Percentiles rank a stretch among this genome's conserved stretches.
Conservation (phyloP, 2,797 vertebrate genomes). For the Chelon labrosus region DNA sequence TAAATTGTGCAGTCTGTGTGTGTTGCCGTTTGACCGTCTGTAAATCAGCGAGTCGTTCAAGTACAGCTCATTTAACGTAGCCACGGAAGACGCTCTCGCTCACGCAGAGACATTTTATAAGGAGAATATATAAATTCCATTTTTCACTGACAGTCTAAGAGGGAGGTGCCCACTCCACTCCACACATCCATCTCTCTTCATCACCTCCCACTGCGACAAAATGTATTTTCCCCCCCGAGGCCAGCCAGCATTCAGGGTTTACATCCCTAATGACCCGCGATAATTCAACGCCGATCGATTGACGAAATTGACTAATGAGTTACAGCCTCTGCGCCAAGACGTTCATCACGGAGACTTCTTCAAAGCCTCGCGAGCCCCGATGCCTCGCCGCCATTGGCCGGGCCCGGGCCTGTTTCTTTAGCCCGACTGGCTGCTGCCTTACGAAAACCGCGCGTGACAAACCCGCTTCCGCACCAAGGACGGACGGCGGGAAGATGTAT, state of each 20-base stretch:
- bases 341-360: constrained; percentile 34
- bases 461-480: constrained; percentile 19
- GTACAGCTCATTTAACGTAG: constrained; percentile 15
- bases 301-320: constrained; percentile 61
- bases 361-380: constrained; percentile 21
- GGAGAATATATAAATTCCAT: constrained; percentile 32
- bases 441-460: constrained; percentile 27
- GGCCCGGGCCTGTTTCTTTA: constrained; percentile 1
- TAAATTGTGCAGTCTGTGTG: constrained; percentile 16
- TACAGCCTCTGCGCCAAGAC: constrained; percentile 9
- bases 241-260: constrained; percentile 47
- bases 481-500: constrained; percentile 55
- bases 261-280: constrained; percentile 66
- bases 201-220: constrained; percentile 46
- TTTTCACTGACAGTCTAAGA: constrained; percentile 31
- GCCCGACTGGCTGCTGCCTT: constrained; percentile 2
- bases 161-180: background rate
- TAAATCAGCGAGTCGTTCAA: constrained; percentile 42
- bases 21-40: background rate
- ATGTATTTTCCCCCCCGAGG: constrained; percentile 56
- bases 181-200: constrained; percentile 19
- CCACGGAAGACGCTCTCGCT: constrained; percentile 3
- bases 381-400: constrained; percentile 19
- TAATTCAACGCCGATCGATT: constrained; percentile 72
- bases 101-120: background rate